phyloP scores from a whole-genome alignment of 35 echinoderm and acorn worm species.

The Apostichopus californicus region DNA sequence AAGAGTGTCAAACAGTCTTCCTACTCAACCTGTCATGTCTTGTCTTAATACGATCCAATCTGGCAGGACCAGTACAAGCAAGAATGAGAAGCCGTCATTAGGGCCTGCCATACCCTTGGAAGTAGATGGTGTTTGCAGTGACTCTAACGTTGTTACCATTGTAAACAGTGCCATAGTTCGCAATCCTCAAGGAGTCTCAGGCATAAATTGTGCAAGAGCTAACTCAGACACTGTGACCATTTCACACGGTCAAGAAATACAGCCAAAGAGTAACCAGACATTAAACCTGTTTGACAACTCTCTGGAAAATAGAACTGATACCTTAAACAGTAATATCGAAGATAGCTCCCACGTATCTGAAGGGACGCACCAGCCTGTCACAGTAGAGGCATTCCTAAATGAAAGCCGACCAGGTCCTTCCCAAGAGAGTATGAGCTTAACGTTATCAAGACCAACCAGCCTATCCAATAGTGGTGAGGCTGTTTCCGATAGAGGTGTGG shows the following conservation, averaged over 20 bases:
- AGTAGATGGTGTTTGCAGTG: constrained; percentile 11
- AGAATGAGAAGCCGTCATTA: neutral
- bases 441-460: neutral
- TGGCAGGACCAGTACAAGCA: neutral
- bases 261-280: neutral
- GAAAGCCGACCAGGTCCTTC: constrained; percentile 9
- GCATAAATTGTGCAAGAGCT: neutral
- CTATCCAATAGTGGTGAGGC: neutral
- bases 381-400: constrained; percentile 17
- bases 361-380: neutral
- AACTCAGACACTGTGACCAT: neutral
- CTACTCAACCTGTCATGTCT: constrained; percentile 25
- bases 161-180: constrained; percentile 18
- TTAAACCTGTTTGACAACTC: constrained; percentile 40
- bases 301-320: neutral
- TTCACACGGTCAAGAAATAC: neutral
- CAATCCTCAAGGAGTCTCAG: constrained; percentile 14
- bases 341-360: neutral
- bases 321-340: neutral
- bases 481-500: constrained; percentile 5
- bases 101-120: constrained; percentile 9
- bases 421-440: constrained; percentile 2
- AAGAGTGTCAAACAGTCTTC: constrained; percentile 28
- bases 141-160: constrained; percentile 17
- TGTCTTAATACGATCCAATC: constrained; percentile 36